phyloP scores from a whole-genome alignment of 2,113 vertebrate species.

The Galeopterus variegatus region DNA sequence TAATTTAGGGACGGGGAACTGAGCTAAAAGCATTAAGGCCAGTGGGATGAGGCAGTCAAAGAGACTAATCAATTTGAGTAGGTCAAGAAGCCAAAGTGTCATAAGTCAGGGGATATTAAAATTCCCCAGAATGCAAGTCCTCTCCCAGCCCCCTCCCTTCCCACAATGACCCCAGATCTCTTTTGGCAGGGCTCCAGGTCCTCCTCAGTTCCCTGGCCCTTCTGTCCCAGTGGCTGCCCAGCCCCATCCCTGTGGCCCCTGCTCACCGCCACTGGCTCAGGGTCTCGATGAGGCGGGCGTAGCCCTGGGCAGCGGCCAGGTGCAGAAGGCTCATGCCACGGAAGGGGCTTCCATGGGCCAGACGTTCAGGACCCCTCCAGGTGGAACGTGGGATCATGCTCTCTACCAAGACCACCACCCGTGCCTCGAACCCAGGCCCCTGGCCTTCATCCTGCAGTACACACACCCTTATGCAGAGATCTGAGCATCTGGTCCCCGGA shows the following conservation, averaged over 20 bases:
- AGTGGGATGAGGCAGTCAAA: not conserved
- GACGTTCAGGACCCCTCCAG: slow-evolving; percentile 87
- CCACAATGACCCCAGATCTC: not conserved
- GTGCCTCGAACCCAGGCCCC: slow-evolving; percentile 90
- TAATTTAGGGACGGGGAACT: not conserved
- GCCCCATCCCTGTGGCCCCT: not conserved
- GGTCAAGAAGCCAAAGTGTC: not conserved
- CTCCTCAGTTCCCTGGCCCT: not conserved
- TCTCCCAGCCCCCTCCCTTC: not conserved
- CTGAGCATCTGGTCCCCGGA: not conserved
- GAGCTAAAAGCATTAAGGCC: not conserved
- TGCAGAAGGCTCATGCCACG: slow-evolving; percentile 96
- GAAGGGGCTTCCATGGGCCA: slow-evolving; percentile 91
- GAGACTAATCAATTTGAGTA: not conserved
- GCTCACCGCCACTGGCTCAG: slow-evolving; percentile 93
- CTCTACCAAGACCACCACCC: slow-evolving; percentile 93
- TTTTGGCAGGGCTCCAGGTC: not conserved
- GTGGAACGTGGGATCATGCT: slow-evolving; percentile 91
- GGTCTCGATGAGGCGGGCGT: slow-evolving; percentile 93
- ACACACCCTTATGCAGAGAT: slow-evolving; percentile 51
- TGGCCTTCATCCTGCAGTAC: slow-evolving; percentile 86
- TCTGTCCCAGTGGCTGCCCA: slow-evolving; percentile 20
- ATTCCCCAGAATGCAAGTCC: not conserved
- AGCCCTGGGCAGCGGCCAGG: slow-evolving; percentile 95
- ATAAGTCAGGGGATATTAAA: not conserved